Percentiles rank a stretch among this genome's conserved stretches.
phyloP scores from a whole-genome alignment of 64 coral and sea anemone genomes.

The Actinia equina region DNA sequence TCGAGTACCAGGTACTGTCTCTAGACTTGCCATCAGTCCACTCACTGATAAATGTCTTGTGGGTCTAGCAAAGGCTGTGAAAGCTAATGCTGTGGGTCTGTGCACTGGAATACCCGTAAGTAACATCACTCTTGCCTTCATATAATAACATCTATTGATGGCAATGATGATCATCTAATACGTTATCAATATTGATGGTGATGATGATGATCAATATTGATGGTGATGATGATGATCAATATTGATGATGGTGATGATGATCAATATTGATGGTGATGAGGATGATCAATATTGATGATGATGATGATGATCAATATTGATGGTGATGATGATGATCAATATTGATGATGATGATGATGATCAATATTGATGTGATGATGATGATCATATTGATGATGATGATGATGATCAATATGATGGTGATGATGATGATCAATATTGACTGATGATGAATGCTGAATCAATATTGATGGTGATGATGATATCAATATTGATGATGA shows the following conservation, averaged over 20 bases:
- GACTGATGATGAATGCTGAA: no score
- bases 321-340: background rate
- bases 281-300: background rate
- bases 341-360: background rate
- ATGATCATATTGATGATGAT: no score
- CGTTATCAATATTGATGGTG: background rate
- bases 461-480: background rate
- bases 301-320: background rate
- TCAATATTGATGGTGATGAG: no score
- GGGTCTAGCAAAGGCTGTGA: constrained; percentile 77
- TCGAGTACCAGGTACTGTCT: constrained; percentile 89
- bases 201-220: no score
- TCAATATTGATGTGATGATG: background rate
- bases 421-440: background rate
- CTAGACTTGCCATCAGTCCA: constrained; percentile 88
- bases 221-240: no score
- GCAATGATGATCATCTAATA: background rate
- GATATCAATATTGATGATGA: no score
- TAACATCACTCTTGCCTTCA: background rate
- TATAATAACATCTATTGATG: background rate
- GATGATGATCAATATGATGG: background rate
- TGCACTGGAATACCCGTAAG: constrained; percentile 82
- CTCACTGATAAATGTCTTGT: constrained; percentile 89
- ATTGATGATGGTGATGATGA: no score
- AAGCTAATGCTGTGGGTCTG: constrained; percentile 72